A percentile compares a stretch with the other conserved stretches of the same genome.
These are phyloP conservation scores for Callithrix jacchus DNA, from an alignment of 2,113 vertebrate genomes.

Conservation along the genomic window DNA sequence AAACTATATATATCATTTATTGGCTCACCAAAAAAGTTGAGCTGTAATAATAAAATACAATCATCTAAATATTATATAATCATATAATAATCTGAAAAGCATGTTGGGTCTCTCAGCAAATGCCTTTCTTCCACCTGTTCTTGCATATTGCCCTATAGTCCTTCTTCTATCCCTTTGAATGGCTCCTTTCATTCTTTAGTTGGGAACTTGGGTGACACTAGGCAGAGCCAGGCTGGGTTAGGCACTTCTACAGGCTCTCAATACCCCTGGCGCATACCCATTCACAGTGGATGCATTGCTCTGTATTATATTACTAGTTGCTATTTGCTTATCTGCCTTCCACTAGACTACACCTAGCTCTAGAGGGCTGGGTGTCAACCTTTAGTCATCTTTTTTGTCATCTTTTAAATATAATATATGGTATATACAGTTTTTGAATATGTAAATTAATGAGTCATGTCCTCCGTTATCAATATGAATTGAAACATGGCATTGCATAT, in stretches of 20 bases:
- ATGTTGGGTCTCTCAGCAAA: background rate
- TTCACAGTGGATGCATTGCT: accelerated
- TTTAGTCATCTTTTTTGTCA: background rate
- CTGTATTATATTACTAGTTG: too few relatives aligned
- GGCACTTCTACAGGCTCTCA: background rate
- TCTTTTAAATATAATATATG: background rate
- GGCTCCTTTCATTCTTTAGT: background rate
- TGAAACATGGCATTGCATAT: background rate
- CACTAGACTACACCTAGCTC: background rate
- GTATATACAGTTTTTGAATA: background rate
- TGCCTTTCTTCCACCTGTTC: background rate
- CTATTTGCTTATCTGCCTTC: background rate
- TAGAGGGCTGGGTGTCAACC: background rate
- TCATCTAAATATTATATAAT: background rate
- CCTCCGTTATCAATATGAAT: background rate
- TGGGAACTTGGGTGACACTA: background rate
- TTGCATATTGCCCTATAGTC: background rate
- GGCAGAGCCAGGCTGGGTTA: background rate
- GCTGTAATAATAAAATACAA: background rate
- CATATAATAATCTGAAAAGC: background rate
- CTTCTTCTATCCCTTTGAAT: background rate
- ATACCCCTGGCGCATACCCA: background rate
- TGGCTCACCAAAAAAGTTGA: background rate
- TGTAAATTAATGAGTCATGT: background rate
- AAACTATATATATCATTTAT: background rate